A percentile compares a stretch with the other conserved stretches of the same genome.
Conservation (phyloP, 2,797 vertebrate species). For the Sciaenops ocellatus region DNA sequence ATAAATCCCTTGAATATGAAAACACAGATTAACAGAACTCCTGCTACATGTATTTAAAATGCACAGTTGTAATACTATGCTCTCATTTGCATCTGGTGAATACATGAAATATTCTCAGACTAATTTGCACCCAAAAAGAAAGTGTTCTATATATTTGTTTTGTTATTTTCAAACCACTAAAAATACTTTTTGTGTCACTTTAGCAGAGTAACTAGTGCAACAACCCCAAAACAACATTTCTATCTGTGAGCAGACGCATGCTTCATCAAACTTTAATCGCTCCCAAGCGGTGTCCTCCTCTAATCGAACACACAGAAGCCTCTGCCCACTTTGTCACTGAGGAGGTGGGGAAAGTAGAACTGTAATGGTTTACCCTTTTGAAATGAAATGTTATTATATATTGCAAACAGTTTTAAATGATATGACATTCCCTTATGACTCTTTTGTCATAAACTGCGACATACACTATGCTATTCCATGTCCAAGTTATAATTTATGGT, state of each 20-base stretch:
- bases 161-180: conserved; percentile 12
- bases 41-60: conserved; percentile 16
- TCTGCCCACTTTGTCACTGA: conserved; percentile 54
- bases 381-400: conserved; percentile 39
- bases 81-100: conserved; percentile 13
- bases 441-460: conserved; percentile 25
- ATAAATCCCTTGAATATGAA: conserved; percentile 15
- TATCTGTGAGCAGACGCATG: conserved; percentile 54
- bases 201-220: conserved; percentile 39
- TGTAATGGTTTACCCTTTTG: conserved; percentile 29
- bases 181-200: conserved; percentile 46
- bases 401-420: conserved; percentile 34
- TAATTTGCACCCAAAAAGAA: not conserved
- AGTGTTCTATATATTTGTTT: not conserved
- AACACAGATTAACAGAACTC: not conserved
- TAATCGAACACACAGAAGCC: conserved; percentile 62
- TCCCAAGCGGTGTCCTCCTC: conserved; percentile 62
- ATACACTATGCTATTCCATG: conserved; percentile 6
- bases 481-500: not conserved
- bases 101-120: not conserved
- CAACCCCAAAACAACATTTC: conserved; percentile 39
- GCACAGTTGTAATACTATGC: not conserved
- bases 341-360: conserved; percentile 41
- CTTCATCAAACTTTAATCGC: conserved; percentile 74
- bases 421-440: conserved; percentile 24